Evolutionary conservation across 2,888 invertebrate species (phyloP).

Genomic region (Pheosia gnoma): DNA sequence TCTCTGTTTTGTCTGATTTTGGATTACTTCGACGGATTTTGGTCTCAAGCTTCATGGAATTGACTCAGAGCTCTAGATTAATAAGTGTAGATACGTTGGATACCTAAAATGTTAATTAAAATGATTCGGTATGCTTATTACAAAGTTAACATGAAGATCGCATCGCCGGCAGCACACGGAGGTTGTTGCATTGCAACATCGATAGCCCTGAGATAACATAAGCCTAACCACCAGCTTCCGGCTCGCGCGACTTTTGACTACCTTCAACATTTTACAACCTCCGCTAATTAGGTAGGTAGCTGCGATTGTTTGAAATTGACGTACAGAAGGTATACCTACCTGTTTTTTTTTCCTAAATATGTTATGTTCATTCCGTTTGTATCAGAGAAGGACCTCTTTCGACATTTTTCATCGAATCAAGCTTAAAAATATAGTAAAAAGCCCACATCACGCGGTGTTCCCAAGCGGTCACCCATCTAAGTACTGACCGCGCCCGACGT

Average conservation of each 20-base stretch:
- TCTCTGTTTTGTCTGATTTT: too few species aligned
- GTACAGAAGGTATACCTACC: too few species aligned
- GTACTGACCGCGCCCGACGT: constrained; percentile 79
- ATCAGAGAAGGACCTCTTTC: too few species aligned
- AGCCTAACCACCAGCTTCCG: constrained; percentile 72
- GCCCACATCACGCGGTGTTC: constrained; percentile 73
- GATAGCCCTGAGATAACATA: constrained; percentile 76
- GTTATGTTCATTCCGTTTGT: too few species aligned
- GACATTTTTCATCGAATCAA: background rate
- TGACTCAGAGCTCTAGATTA: too few species aligned
- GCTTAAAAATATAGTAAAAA: constrained; percentile 41
- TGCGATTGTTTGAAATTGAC: background rate
- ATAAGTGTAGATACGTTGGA: too few species aligned
- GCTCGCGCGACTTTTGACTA: constrained; percentile 66
- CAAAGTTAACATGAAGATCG: constrained; percentile 20
- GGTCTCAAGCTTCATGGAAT: too few species aligned
- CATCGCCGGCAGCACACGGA: constrained; percentile 35
- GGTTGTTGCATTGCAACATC: constrained; percentile 54
- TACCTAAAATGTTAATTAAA: too few species aligned
- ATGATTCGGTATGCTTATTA: too few species aligned
- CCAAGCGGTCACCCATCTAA: constrained; percentile 80
- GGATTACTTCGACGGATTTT: too few species aligned
- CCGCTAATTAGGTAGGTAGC: constrained; percentile 50
- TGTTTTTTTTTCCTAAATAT: too few species aligned
- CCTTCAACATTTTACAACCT: constrained; percentile 61